Percentiles rank a stretch among this genome's conserved stretches.
Evolutionary conservation across 2,888 invertebrate species (phyloP).

Genomic region (Mamestra brassicae): DNA sequence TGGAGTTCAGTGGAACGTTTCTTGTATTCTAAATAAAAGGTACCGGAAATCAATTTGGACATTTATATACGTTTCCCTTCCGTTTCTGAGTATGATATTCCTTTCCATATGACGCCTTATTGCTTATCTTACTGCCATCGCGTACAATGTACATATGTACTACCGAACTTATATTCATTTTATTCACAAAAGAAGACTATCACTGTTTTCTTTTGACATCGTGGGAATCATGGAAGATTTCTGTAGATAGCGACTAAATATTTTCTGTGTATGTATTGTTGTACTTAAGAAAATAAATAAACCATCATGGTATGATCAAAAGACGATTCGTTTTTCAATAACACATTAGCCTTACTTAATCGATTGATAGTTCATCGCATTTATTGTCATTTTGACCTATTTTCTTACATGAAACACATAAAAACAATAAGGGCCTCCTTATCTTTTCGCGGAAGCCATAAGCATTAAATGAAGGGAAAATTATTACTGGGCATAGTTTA

Average conservation of each 20-base stretch:
- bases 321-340: constrained; percentile 12
- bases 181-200: constrained; percentile 25
- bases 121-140: constrained; percentile 37
- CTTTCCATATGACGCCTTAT: constrained; percentile 48
- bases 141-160: constrained; percentile 23
- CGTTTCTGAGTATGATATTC: constrained; percentile 52
- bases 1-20: constrained; percentile 56
- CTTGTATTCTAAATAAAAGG: constrained; percentile 68
- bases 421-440: constrained; percentile 46
- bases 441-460: constrained; percentile 45
- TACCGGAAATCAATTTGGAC: constrained; percentile 54
- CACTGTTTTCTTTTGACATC: neutral
- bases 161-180: constrained; percentile 7
- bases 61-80: constrained; percentile 46
- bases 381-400: constrained; percentile 42
- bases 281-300: neutral
- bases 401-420: constrained; percentile 47
- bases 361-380: constrained; percentile 40
- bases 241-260: neutral
- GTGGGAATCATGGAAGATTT: neutral
- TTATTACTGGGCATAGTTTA: constrained; percentile 29
- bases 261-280: neutral
- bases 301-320: neutral
- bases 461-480: constrained; percentile 27
- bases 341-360: constrained; percentile 21